Evolutionary conservation across 2,113 vertebrate genomes (phyloP).

Genomic region (Panurus biarmicus): DNA sequence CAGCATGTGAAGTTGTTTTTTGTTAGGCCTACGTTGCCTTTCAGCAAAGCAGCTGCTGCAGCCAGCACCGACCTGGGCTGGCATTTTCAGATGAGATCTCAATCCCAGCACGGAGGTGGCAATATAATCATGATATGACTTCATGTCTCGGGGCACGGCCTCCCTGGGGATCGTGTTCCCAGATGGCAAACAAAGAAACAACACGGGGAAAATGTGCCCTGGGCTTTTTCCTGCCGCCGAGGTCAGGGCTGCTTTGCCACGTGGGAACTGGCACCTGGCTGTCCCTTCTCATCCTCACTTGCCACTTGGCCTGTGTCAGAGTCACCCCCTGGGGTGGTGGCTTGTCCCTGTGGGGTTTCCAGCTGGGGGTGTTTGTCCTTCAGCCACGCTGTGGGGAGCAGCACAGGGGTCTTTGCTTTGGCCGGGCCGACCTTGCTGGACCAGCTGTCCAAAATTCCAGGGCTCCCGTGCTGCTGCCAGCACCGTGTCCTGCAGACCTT

Average conservation of each 20-base stretch:
- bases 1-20: background rate
- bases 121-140: background rate
- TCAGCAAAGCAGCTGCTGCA: background rate
- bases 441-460: slow-evolving; percentile 51
- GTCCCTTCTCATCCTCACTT: background rate
- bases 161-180: background rate
- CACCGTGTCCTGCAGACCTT: background rate
- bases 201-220: background rate
- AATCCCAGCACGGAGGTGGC: background rate
- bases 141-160: background rate
- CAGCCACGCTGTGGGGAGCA: background rate
- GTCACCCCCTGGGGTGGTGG: background rate
- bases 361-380: background rate
- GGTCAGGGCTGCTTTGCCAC: background rate
- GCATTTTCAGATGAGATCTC: background rate
- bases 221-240: background rate
- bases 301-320: rapidly evolving
- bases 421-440: slow-evolving; percentile 24
- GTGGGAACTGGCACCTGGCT: background rate
- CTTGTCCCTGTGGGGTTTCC: background rate
- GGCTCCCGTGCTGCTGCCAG: background rate
- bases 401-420: background rate
- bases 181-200: background rate
- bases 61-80: background rate
- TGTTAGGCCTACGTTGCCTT: rapidly evolving